These are phyloP conservation scores for Chymomyza fuscimana DNA, from an alignment of 2,888 invertebrate species.

Conservation along the genomic window DNA sequence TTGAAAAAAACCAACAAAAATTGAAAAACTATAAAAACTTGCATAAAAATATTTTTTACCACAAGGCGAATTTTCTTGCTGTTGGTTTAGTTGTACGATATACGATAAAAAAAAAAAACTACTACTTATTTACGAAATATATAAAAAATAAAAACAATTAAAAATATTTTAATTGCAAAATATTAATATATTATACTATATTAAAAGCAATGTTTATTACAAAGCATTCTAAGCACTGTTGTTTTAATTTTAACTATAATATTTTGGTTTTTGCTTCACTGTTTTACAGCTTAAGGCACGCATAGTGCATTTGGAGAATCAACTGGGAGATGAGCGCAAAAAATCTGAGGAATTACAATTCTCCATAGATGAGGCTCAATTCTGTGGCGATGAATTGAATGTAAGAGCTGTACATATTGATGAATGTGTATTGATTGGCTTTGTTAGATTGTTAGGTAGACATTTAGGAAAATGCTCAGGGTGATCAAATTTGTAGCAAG, in stretches of 20 bases:
- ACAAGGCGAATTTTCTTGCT: constrained; percentile 74
- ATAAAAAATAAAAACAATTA: constrained; percentile 5
- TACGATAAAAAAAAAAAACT: constrained; percentile 29
- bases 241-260: constrained; percentile 58
- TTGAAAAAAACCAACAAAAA: constrained; percentile 32
- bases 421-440: constrained; percentile 36
- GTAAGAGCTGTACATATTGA: constrained; percentile 81
- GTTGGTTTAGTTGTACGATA: constrained; percentile 68
- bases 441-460: not conserved
- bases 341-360: constrained; percentile 95
- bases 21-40: constrained; percentile 51
- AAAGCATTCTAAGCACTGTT: constrained; percentile 36
- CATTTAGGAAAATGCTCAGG: not conserved
- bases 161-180: not conserved
- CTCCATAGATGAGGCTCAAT: constrained; percentile 93
- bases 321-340: constrained; percentile 88
- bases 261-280: constrained; percentile 25
- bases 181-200: constrained; percentile 27
- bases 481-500: not conserved
- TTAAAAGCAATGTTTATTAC: constrained; percentile 38
- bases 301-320: constrained; percentile 82
- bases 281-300: constrained; percentile 81
- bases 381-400: constrained; percentile 93
- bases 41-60: constrained; percentile 50
- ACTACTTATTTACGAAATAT: constrained; percentile 45